Conservation (phyloP, 2,113 vertebrate species). For the Lampris incognitus region DNA sequence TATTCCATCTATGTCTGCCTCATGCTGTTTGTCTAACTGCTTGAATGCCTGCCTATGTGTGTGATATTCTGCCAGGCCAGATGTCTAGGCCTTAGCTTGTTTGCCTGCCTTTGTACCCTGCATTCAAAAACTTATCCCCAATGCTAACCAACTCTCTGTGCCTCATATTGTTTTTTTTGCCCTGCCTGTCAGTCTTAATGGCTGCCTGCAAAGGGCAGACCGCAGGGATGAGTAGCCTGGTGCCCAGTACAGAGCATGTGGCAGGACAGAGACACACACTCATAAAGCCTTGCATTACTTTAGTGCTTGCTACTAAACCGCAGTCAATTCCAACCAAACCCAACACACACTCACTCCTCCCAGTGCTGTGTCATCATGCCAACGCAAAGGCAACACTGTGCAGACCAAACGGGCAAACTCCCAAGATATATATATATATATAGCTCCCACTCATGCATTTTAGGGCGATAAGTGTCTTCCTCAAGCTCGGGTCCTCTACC, state of each 20-base stretch:
- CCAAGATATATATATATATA: background rate
- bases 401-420: constrained; percentile 6
- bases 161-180: constrained; percentile 25
- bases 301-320: constrained; percentile 39
- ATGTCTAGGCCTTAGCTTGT: constrained; percentile 34
- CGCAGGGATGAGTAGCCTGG: constrained; percentile 47
- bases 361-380: constrained; percentile 38
- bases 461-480: too few species aligned
- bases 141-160: constrained; percentile 15
- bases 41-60: constrained; percentile 22
- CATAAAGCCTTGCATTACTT: constrained; percentile 44
- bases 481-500: too few species aligned
- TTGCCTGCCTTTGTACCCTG: constrained; percentile 41
- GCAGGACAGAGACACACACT: constrained; percentile 42
- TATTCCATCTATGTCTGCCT: constrained; percentile 34
- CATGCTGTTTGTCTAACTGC: constrained; percentile 33
- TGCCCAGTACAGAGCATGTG: constrained; percentile 44
- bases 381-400: constrained; percentile 19
- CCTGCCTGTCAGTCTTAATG: constrained; percentile 31
- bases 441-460: too few species aligned
- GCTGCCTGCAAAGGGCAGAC: constrained; percentile 42
- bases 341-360: constrained; percentile 29
- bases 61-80: constrained; percentile 47
- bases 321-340: constrained; percentile 40
- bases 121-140: constrained; percentile 14